These are phyloP conservation scores for Typhlichthys subterraneus DNA, from an alignment of 2,797 vertebrate species.

Conservation along the genomic window DNA sequence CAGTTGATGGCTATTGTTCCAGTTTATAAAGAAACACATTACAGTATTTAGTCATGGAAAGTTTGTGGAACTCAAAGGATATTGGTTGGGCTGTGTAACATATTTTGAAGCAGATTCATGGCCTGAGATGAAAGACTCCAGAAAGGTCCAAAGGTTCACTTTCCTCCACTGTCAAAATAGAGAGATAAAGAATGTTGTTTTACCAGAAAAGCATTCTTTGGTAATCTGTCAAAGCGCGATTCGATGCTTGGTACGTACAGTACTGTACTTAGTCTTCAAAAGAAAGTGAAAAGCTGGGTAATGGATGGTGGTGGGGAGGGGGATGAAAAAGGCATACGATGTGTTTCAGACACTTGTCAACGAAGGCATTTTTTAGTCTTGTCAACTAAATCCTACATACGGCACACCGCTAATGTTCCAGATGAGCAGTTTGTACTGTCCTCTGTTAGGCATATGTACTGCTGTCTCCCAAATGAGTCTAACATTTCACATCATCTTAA, in stretches of 20 bases:
- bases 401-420: background rate
- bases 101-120: constrained; percentile 38
- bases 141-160: constrained; percentile 28
- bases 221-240: constrained; percentile 21
- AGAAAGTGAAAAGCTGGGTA: constrained; percentile 22
- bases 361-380: background rate
- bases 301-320: background rate
- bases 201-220: constrained; percentile 17
- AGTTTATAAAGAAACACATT: no score
- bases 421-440: constrained; percentile 5
- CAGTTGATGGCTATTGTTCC: no score
- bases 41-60: no score
- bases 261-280: constrained; percentile 12
- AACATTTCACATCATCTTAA: constrained; percentile 20
- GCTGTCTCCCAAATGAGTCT: constrained; percentile 21
- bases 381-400: background rate
- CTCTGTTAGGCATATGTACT: constrained; percentile 10
- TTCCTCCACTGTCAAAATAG: constrained; percentile 31
- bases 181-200: constrained; percentile 24
- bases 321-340: constrained; percentile 2
- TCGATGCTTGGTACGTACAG: constrained; percentile 6
- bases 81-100: constrained; percentile 9
- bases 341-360: constrained; percentile 10
- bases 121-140: constrained; percentile 36
- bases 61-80: no score